These are phyloP conservation scores for Mythimna lalbum DNA, from an alignment of 2,888 invertebrate genomes.

Conservation along the genomic window DNA sequence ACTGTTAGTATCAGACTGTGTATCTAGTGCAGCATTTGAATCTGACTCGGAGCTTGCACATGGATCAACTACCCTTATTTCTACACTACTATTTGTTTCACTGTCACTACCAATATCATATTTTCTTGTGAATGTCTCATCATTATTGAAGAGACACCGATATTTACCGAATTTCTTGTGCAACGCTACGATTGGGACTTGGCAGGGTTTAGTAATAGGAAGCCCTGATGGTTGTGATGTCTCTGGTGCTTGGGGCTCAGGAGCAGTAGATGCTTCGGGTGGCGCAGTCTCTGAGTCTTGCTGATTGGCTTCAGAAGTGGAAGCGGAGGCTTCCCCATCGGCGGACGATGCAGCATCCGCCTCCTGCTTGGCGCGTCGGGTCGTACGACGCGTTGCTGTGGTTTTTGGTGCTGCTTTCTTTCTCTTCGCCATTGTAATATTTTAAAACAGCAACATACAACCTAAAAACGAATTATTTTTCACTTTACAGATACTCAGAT, in stretches of 20 bases:
- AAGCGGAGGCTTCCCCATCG: slow-evolving; percentile 75
- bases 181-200: slow-evolving; percentile 79
- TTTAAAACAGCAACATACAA: slow-evolving; percentile 73
- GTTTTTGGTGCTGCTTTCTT: slow-evolving; percentile 82
- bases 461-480: slow-evolving; percentile 71
- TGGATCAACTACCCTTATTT: slow-evolving; percentile 84
- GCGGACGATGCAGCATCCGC: slow-evolving; percentile 67
- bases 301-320: slow-evolving; percentile 49
- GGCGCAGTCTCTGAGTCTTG: slow-evolving; percentile 51
- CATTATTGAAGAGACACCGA: slow-evolving; percentile 86
- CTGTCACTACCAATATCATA: slow-evolving; percentile 87
- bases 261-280: slow-evolving; percentile 45
- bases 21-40: slow-evolving; percentile 83
- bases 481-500: slow-evolving; percentile 60
- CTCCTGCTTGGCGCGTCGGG: slow-evolving; percentile 83
- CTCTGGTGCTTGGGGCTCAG: slow-evolving; percentile 67
- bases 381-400: slow-evolving; percentile 78
- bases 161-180: slow-evolving; percentile 91
- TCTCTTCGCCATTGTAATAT: slow-evolving; percentile 83
- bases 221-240: slow-evolving; percentile 53
- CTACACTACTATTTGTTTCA: slow-evolving; percentile 88
- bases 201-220: slow-evolving; percentile 69
- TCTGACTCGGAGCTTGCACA: slow-evolving; percentile 88
- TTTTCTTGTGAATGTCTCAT: slow-evolving; percentile 79
- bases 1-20: slow-evolving; percentile 81